phyloP scores from a whole-genome alignment of 2,888 invertebrate genomes.

The Drosophila nigritarsus region DNA sequence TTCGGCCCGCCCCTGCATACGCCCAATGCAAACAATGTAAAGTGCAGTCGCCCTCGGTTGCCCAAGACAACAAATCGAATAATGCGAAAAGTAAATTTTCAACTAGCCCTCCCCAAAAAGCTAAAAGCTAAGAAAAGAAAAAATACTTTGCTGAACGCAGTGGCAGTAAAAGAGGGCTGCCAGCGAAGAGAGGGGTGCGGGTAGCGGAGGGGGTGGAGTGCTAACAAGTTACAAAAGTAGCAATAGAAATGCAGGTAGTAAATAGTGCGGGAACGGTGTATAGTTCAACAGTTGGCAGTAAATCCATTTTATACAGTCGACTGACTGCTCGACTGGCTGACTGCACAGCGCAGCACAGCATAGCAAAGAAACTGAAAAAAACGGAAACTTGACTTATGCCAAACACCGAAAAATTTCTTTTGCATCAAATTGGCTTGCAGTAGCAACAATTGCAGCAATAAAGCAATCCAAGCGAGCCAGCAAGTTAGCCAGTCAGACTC shows the following conservation, averaged over 20 bases:
- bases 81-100: constrained; percentile 81
- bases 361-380: constrained; percentile 46
- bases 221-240: constrained; percentile 81
- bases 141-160: constrained; percentile 26
- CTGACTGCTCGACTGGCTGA: constrained; percentile 67
- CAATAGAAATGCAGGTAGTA: constrained; percentile 81
- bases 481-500: constrained; percentile 37
- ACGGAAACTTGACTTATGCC: constrained; percentile 75
- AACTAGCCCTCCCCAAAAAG: constrained; percentile 49
- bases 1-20: constrained; percentile 17
- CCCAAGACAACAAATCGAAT: constrained; percentile 79
- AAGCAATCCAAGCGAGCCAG: constrained; percentile 58
- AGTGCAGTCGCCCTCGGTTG: constrained; percentile 69
- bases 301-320: constrained; percentile 81
- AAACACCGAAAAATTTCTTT: constrained; percentile 76
- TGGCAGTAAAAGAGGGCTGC: constrained; percentile 56
- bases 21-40: constrained; percentile 69
- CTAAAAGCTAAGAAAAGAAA: constrained; percentile 17
- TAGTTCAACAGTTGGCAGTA: constrained; percentile 81
- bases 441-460: constrained; percentile 65
- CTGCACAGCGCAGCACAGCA: constrained; percentile 47
- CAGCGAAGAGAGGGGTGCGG: not conserved
- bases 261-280: constrained; percentile 61
- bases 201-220: constrained; percentile 40
- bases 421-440: constrained; percentile 63